A percentile compares a stretch with the other conserved stretches of the same genome.
Conservation (phyloP, 2,113 vertebrate genomes). For the Neodon shergylaensis region DNA sequence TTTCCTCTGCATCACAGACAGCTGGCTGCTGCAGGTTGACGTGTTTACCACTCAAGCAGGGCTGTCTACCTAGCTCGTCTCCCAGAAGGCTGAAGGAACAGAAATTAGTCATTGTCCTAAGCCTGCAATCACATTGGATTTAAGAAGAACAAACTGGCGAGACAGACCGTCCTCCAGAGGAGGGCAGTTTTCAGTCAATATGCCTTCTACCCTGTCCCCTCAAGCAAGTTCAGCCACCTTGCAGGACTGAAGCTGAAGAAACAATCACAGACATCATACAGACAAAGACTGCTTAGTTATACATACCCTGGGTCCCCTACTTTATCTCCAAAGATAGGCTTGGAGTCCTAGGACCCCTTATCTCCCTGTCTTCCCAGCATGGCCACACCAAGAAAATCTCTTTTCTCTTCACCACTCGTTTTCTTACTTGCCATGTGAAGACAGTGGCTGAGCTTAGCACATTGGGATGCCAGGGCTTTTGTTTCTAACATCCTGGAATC, state of each 20-base stretch:
- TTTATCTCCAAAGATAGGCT: background rate
- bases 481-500: conserved; percentile 40
- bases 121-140: background rate
- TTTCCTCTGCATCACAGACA: background rate
- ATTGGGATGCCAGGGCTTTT: background rate
- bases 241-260: background rate
- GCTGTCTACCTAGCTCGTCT: background rate
- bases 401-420: too few species aligned
- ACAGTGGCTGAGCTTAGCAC: background rate
- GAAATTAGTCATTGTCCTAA: background rate
- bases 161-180: background rate
- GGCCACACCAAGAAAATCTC: background rate
- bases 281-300: background rate
- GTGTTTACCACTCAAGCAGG: background rate
- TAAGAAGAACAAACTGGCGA: background rate
- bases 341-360: background rate
- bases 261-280: background rate
- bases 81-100: background rate
- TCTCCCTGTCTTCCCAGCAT: background rate
- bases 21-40: background rate
- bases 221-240: background rate
- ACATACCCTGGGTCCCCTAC: background rate
- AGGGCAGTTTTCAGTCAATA: background rate
- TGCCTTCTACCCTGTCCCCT: background rate
- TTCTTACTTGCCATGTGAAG: background rate